phyloP scores from a whole-genome alignment of 1,140 invertebrate genomes.

The Cherax quadricarinatus region DNA sequence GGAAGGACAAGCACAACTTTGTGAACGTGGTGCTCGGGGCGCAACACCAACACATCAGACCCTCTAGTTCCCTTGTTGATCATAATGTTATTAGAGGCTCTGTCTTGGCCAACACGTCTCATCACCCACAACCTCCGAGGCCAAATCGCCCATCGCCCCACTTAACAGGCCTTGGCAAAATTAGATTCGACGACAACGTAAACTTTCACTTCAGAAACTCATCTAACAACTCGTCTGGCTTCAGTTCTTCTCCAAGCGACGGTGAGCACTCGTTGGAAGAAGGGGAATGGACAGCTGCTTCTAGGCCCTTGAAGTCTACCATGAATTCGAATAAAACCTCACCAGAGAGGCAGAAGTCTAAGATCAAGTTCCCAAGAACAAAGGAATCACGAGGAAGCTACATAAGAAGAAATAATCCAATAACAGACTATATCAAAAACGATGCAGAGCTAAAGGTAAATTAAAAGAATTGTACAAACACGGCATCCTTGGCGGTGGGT shows the following conservation, averaged over 20 bases:
- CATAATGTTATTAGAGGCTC: conserved; percentile 8
- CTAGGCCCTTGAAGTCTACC: neutral
- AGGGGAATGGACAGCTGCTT: conserved; percentile 8
- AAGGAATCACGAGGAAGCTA: neutral
- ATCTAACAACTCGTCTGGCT: neutral
- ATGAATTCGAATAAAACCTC: neutral
- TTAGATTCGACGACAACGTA: neutral
- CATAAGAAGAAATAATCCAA: too few relatives aligned
- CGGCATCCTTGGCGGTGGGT: too few relatives aligned
- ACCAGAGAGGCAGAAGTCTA: neutral
- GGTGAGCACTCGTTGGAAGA: neutral
- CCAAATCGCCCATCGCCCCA: neutral
- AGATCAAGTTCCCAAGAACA: neutral
- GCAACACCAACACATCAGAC: conserved; percentile 28
- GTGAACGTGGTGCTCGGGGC: conserved; percentile 38
- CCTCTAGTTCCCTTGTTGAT: neutral
- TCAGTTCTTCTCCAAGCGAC: conserved; percentile 7
- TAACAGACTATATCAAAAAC: too few relatives aligned
- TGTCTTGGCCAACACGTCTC: neutral
- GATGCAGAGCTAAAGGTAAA: too few relatives aligned
- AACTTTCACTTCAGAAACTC: conserved; percentile 7
- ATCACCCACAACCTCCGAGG: conserved; percentile 25
- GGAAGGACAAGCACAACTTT: conserved; percentile 23
- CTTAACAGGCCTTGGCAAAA: neutral
- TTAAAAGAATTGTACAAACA: too few relatives aligned